Percentiles rank a stretch among this genome's conserved stretches.
These are phyloP conservation scores for Crioceris asparagi DNA, from an alignment of 2,888 invertebrate species.

Conservation along the genomic window DNA sequence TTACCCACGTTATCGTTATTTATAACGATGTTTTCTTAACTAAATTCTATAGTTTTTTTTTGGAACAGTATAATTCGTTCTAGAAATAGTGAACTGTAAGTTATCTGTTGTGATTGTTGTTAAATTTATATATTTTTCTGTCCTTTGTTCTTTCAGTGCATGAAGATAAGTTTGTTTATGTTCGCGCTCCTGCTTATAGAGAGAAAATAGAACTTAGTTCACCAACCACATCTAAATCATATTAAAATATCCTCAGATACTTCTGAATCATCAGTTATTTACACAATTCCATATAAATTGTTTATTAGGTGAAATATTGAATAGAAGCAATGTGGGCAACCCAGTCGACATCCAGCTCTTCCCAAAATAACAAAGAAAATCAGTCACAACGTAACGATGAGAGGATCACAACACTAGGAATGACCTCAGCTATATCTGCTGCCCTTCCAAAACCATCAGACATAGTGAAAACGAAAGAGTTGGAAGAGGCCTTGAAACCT, in stretches of 20 bases:
- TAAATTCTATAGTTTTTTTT: too few relatives aligned
- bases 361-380: slow-evolving; percentile 24
- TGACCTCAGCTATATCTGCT: slow-evolving; percentile 90
- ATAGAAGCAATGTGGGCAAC: not conserved
- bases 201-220: too few relatives aligned
- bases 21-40: slow-evolving; percentile 17
- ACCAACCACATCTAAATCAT: too few relatives aligned
- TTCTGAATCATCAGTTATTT: too few relatives aligned
- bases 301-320: not conserved
- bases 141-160: not conserved
- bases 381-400: slow-evolving; percentile 39
- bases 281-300: too few relatives aligned
- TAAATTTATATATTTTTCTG: too few relatives aligned
- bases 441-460: slow-evolving; percentile 76
- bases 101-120: too few relatives aligned
- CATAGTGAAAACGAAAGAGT: slow-evolving; percentile 59
- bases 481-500: slow-evolving; percentile 68
- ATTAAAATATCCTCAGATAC: too few relatives aligned
- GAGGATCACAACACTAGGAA: slow-evolving; percentile 63
- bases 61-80: too few relatives aligned
- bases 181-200: too few relatives aligned
- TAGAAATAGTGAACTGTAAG: too few relatives aligned
- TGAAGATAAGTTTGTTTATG: too few relatives aligned
- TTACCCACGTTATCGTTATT: slow-evolving; percentile 8
- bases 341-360: not conserved